Evolutionary conservation across 2,113 vertebrate genomes (phyloP).

Genomic region (Symphodus melops): DNA sequence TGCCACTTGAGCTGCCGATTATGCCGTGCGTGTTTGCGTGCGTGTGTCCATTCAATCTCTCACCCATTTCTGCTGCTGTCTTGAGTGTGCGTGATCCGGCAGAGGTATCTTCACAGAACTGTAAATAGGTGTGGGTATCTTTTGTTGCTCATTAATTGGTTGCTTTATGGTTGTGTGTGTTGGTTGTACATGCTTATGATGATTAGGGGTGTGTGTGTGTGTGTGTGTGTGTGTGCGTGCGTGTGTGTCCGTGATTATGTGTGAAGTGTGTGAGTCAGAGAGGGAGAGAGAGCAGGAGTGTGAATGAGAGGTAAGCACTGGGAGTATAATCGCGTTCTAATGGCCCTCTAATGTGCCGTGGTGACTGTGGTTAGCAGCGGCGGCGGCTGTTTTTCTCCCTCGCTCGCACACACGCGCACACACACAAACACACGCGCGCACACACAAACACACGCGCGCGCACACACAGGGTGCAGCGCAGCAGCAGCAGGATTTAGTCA

Average conservation of each 20-base stretch:
- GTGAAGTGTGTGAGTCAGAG: constrained; percentile 54
- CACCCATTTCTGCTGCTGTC: background rate
- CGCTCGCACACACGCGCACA: background rate
- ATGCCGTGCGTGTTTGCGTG: background rate
- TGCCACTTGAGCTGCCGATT: constrained; percentile 45
- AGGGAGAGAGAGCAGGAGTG: constrained; percentile 67
- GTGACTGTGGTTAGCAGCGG: constrained; percentile 81
- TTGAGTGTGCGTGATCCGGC: constrained; percentile 20
- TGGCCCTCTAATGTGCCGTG: constrained; percentile 83
- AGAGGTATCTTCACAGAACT: constrained; percentile 57
- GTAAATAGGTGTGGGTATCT: constrained; percentile 67
- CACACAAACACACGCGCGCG: constrained; percentile 36
- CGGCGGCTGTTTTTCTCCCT: constrained; percentile 74
- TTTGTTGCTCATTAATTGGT: constrained; percentile 69
- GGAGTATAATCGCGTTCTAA: constrained; percentile 83
- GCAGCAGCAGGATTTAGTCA: constrained; percentile 79
- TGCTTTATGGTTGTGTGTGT: constrained; percentile 71
- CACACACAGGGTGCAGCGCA: constrained; percentile 60
- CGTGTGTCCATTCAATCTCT: constrained; percentile 18
- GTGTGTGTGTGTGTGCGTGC: constrained; percentile 21
- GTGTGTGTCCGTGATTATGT: constrained; percentile 37
- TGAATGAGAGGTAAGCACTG: constrained; percentile 80
- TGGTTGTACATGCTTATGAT: constrained; percentile 69
- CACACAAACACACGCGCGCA: background rate
- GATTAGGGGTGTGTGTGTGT: constrained; percentile 50